Base-by-base conservation (phyloP, 23 tunicate genomes). In the Diplosoma virens region DNA sequence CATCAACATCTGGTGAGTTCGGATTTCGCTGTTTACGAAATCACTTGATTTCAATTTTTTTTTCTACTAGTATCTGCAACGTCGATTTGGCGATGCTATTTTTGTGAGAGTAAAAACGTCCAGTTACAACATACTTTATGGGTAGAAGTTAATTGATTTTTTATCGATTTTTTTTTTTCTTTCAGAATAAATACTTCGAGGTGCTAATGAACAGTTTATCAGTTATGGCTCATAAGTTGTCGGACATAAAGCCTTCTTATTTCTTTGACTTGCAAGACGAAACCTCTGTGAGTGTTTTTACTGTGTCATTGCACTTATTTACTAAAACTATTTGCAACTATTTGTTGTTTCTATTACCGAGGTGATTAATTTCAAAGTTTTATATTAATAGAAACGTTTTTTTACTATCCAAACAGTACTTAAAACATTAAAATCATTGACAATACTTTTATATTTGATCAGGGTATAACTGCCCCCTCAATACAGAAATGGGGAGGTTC, bases 401-500 rank as follows among this genome's bases (percentile, higher is more conserved):
- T 16, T 45, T 45, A 45, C 52, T 45, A 11, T 45, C 52, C 16
- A 9, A 9, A 45, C 16, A 45, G 16, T 45, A 45, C 52, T 16
- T 16, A 45, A 45, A 45, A 11, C 52, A 45, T n/a, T n/a, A n/a
- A n/a, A n/a, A n/a, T 14, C 14, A 41, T 41, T 41, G 9, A 41
- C 50, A 7, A 41, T 41, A 7, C 50, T 24, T 11, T 55, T 55
- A 14, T 55, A 14, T 55, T 26, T 71, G 3, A 33, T 1, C 86
- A 90, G 97, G 97, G 97, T 33, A 90, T 90, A 47, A 84, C 97
- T 25, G 79, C 81, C 0, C 97, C 97, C 0, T 67, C 73, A 41
- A 85, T 92, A 16, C 81, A 76, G 73, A 85, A 81, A 67, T 92
- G 97, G 97, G 91, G 92, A 52, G 92, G 97, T 3, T 32, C 90